Evolutionary conservation across 2,797 vertebrate genomes (phyloP).

Genomic region (Fundulus diaphanus): DNA sequence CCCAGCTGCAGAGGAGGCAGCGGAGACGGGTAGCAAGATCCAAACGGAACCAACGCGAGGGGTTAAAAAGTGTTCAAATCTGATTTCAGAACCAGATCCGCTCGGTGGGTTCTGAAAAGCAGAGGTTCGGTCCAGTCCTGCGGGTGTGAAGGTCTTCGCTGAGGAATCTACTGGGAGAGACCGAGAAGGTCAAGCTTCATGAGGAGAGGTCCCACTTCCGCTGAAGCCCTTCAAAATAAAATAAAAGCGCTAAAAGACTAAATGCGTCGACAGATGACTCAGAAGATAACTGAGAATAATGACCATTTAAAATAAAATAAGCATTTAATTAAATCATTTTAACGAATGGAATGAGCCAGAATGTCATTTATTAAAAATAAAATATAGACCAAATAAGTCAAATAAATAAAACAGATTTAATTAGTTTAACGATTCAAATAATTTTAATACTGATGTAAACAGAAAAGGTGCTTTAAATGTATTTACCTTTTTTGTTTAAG

Average conservation of each 20-base stretch:
- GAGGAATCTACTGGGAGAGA: slow-evolving; percentile 57
- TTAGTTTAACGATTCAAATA: background rate
- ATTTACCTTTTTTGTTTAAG: too few relatives aligned
- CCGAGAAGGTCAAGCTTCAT: background rate
- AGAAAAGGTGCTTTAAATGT: background rate
- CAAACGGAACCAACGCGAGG: background rate
- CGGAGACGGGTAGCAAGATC: slow-evolving; percentile 19
- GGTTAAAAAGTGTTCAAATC: background rate
- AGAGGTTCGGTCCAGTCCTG: slow-evolving; percentile 20
- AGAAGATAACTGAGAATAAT: too few relatives aligned
- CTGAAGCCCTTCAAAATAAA: slow-evolving; percentile 21
- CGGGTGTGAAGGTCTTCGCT: slow-evolving; percentile 20
- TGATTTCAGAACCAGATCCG: background rate
- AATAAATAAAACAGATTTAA: background rate
- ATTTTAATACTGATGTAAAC: background rate
- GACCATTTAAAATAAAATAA: background rate
- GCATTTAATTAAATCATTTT: background rate
- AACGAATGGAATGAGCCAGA: background rate
- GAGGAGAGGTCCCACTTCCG: background rate
- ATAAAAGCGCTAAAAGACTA: too few relatives aligned
- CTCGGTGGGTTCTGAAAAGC: slow-evolving; percentile 2
- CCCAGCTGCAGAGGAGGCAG: slow-evolving; percentile 47
- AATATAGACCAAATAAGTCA: too few relatives aligned
- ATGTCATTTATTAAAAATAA: background rate
- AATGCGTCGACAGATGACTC: too few relatives aligned